These are phyloP conservation scores for Ornithoptera priamus DNA, from an alignment of 2,888 invertebrate species.

Conservation along the genomic window DNA sequence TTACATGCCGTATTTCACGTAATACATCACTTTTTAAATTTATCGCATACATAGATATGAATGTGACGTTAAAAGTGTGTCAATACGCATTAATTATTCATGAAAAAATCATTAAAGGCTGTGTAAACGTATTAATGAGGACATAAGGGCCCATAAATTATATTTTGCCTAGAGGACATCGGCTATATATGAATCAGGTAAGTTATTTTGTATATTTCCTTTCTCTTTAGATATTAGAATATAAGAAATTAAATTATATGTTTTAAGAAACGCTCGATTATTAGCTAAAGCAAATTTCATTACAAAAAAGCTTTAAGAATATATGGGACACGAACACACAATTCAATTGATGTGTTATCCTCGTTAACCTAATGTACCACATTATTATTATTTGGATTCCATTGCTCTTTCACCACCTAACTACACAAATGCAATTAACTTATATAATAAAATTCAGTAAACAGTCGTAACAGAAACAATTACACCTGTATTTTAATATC, in stretches of 20 bases:
- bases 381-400: not conserved
- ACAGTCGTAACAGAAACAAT: too few species aligned
- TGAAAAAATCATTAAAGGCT: not conserved
- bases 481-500: too few species aligned
- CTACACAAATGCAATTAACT: too few species aligned
- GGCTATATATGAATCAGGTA: not conserved
- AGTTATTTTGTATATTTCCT: not conserved
- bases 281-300: not conserved
- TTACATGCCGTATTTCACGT: not conserved
- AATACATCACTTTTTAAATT: not conserved
- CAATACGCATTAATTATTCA: not conserved
- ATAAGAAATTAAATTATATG: too few species aligned
- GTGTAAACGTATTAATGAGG: not conserved
- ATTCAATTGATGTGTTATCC: not conserved
- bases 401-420: not conserved
- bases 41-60: not conserved
- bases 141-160: not conserved
- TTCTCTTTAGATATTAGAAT: too few species aligned
- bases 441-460: too few species aligned
- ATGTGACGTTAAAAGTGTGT: not conserved
- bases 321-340: not conserved
- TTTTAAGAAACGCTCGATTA: not conserved
- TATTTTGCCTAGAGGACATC: not conserved
- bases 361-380: not conserved
- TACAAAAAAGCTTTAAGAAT: not conserved